These are phyloP conservation scores for Epistrophe grossulariae DNA, from an alignment of 2,888 invertebrate species.

Conservation along the genomic window DNA sequence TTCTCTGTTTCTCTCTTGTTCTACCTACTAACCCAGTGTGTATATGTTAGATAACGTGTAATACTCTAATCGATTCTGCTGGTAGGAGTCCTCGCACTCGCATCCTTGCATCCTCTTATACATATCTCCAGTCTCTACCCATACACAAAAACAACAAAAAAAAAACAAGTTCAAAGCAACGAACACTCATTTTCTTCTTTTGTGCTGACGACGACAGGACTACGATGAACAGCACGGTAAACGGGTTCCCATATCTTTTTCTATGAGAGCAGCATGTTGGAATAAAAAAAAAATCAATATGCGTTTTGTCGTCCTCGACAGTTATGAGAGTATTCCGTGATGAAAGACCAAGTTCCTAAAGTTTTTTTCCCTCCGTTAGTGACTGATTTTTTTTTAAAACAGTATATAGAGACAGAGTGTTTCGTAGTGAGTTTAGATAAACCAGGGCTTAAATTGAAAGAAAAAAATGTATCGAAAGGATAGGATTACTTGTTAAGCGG, in stretches of 20 bases:
- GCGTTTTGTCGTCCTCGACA: slow-evolving; percentile 30
- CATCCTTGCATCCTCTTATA: slow-evolving; percentile 21
- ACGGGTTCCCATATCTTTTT: slow-evolving; percentile 2
- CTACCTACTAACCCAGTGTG: not conserved
- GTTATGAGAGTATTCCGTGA: slow-evolving; percentile 23
- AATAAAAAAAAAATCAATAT: slow-evolving; percentile 41
- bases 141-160: not conserved
- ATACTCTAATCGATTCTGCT: slow-evolving; percentile 38
- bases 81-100: not conserved
- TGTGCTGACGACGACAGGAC: slow-evolving; percentile 27
- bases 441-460: too few species aligned
- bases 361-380: slow-evolving; percentile 10
- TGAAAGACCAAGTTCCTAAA: slow-evolving; percentile 23
- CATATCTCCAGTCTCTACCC: not conserved
- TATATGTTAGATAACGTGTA: slow-evolving; percentile 48
- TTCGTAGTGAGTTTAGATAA: not conserved
- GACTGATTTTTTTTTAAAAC: not conserved
- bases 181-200: slow-evolving; percentile 19
- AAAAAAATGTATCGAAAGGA: too few species aligned
- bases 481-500: too few species aligned
- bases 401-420: not conserved
- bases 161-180: slow-evolving; percentile 17
- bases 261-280: not conserved
- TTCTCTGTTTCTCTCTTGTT: not conserved
- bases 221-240: slow-evolving; percentile 14